Percentiles rank a stretch among this genome's conserved stretches.
Conservation (phyloP, 2,113 vertebrate genomes). For the Trachemys scripta region DNA sequence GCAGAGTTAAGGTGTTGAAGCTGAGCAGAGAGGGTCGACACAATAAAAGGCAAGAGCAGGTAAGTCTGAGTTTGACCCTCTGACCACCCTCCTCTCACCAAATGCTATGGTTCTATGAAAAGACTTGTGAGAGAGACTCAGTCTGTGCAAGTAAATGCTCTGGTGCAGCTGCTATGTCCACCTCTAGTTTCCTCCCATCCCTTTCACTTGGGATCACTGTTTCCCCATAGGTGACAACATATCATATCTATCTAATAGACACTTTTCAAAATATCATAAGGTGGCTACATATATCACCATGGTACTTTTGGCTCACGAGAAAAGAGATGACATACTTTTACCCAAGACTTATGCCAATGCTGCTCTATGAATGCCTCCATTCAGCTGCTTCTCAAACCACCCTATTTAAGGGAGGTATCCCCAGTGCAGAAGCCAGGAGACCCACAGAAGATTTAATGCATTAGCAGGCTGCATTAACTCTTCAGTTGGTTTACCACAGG, state of each 20-base stretch:
- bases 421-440: background rate
- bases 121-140: background rate
- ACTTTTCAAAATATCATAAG: background rate
- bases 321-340: background rate
- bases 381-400: background rate
- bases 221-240: background rate
- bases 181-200: background rate
- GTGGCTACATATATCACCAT: background rate
- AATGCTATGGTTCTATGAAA: background rate
- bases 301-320: background rate
- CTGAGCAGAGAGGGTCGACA: background rate
- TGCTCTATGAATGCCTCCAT: background rate
- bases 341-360: background rate
- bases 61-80: background rate
- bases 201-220: background rate
- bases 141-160: background rate
- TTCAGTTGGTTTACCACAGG: background rate
- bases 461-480: background rate
- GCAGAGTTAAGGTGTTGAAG: background rate
- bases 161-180: background rate
- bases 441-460: background rate
- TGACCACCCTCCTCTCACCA: background rate
- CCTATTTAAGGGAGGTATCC: background rate
- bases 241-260: background rate
- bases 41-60: background rate